phyloP scores from a whole-genome alignment of 1,140 invertebrate species.

The Lucilia cuprina region DNA sequence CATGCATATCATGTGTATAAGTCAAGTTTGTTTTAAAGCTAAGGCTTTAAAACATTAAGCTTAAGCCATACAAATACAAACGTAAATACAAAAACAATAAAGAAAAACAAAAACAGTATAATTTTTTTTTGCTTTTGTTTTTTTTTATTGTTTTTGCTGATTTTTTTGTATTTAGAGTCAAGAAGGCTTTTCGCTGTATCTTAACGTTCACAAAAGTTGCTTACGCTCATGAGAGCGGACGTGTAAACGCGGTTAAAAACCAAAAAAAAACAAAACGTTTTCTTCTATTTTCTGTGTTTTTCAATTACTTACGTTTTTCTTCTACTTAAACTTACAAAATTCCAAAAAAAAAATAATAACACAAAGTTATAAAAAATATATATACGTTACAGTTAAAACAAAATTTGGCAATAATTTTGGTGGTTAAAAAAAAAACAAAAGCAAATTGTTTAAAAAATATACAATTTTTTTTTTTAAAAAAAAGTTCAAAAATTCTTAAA shows the following conservation, averaged over 20 bases:
- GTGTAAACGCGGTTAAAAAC: slow-evolving; percentile 51
- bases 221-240: slow-evolving; percentile 61
- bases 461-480: no score
- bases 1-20: no score
- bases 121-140: background rate
- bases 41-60: background rate
- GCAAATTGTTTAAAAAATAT: background rate
- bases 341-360: background rate
- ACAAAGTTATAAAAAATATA: background rate
- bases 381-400: background rate
- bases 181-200: slow-evolving; percentile 18
- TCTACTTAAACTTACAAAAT: background rate
- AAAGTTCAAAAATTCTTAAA: slow-evolving; percentile 6
- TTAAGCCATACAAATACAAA: background rate
- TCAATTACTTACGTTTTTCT: background rate
- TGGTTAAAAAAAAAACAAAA: background rate
- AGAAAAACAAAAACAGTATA: background rate
- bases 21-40: background rate
- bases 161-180: slow-evolving; percentile 25
- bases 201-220: slow-evolving; percentile 47
- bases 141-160: background rate
- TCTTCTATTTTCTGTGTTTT: slow-evolving; percentile 18
- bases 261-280: slow-evolving; percentile 23
- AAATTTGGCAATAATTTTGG: background rate
- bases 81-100: background rate